Percentiles rank a stretch among this genome's conserved stretches.
phyloP scores from a whole-genome alignment of 2,888 invertebrate genomes.

The Sarcophaga subvicina region DNA sequence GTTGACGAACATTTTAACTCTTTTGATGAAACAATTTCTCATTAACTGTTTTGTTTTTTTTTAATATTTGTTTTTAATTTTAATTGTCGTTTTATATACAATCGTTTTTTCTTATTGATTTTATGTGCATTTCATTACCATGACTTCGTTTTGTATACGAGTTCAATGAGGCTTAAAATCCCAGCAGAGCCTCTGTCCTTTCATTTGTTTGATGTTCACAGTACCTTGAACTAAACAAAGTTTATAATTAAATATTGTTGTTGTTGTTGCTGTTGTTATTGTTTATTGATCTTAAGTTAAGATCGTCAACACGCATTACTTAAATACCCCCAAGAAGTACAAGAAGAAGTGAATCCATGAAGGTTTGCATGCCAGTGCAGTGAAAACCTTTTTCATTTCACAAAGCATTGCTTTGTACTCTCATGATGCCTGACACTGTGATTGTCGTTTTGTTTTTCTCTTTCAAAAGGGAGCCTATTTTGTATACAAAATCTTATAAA shows the following conservation, averaged over 20 bases:
- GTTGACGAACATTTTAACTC: no score
- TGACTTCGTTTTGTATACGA: slow-evolving; percentile 25
- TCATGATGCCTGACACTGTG: slow-evolving; percentile 1
- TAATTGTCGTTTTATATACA: neutral
- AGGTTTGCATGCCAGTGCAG: neutral
- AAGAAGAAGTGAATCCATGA: neutral
- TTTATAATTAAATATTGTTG: neutral
- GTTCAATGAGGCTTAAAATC: slow-evolving; percentile 48
- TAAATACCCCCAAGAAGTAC: neutral
- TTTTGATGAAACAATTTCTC: no score
- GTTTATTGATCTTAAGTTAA: slow-evolving; percentile 51
- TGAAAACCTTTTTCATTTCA: slow-evolving; percentile 5
- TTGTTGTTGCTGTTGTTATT: neutral
- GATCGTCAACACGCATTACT: slow-evolving; percentile 56
- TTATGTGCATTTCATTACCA: neutral
- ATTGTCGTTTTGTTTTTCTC: slow-evolving; percentile 27
- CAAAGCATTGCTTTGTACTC: neutral
- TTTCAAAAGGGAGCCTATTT: slow-evolving; percentile 18
- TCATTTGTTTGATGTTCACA: neutral
- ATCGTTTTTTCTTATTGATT: neutral
- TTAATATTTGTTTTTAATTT: neutral
- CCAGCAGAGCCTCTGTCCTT: neutral
- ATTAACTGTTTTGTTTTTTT: no score
- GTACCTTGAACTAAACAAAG: slow-evolving; percentile 14
- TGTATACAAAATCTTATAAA: slow-evolving; percentile 61